Evolutionary conservation across 2,888 invertebrate genomes (phyloP).

Genomic region (Pandemis cinnamomeana): DNA sequence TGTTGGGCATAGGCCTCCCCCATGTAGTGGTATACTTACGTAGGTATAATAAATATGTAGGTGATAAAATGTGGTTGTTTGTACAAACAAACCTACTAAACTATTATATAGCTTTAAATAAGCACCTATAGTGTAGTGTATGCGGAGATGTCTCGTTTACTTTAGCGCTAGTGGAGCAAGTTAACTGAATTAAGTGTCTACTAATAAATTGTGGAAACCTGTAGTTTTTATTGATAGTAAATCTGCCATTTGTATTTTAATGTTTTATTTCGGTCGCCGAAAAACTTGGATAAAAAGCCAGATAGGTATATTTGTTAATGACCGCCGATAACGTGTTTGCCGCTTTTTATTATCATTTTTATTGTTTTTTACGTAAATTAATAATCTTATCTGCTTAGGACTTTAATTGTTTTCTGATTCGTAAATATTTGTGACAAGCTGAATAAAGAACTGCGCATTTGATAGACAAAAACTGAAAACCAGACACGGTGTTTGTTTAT

Average conservation of each 20-base stretch:
- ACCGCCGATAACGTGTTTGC: not conserved
- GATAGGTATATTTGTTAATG: constrained; percentile 20
- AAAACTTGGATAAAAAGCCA: constrained; percentile 5
- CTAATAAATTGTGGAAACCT: constrained; percentile 34
- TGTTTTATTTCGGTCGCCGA: constrained; percentile 20
- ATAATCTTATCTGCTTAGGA: not conserved
- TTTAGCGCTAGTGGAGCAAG: constrained; percentile 34
- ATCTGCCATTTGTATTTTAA: constrained; percentile 31
- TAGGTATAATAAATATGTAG: not conserved
- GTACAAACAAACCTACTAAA: not conserved
- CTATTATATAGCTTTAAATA: not conserved
- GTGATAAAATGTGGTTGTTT: not conserved
- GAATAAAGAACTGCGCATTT: not conserved
- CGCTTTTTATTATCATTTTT: constrained; percentile 3
- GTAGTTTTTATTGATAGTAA: constrained; percentile 40
- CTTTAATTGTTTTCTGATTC: constrained; percentile 6
- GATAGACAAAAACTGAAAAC: not conserved
- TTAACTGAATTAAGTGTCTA: constrained; percentile 22
- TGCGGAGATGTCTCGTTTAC: constrained; percentile 37
- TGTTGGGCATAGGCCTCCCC: not conserved
- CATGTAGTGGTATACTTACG: not conserved
- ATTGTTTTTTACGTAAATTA: constrained; percentile 11
- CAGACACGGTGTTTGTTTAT: not conserved
- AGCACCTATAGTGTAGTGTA: not conserved
- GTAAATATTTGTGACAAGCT: not conserved